These are phyloP conservation scores for Leptinotarsa juncta DNA, from an alignment of 2,888 invertebrate species.

Conservation along the genomic window DNA sequence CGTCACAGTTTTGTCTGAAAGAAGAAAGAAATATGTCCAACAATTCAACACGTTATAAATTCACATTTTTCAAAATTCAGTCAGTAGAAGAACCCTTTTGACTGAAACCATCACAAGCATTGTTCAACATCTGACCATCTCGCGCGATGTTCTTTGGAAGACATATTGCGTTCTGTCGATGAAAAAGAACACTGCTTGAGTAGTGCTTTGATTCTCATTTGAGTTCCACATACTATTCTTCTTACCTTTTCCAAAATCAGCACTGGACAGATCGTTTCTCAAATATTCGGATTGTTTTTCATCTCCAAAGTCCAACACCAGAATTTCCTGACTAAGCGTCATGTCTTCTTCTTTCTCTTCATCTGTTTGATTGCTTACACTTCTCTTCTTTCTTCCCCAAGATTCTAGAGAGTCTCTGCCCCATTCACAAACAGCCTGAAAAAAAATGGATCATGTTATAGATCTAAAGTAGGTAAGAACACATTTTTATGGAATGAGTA, in stretches of 20 bases:
- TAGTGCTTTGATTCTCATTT: too few species aligned
- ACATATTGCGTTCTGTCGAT: too few species aligned
- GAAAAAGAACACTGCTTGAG: too few species aligned
- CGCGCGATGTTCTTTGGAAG: too few species aligned
- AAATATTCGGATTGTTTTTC: conserved; percentile 86
- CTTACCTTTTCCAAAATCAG: conserved; percentile 80
- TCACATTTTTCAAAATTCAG: not conserved
- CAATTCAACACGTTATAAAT: too few species aligned
- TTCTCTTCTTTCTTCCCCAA: conserved; percentile 90
- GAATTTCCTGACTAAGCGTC: conserved; percentile 94
- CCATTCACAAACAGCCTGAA: conserved; percentile 89
- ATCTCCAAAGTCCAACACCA: conserved; percentile 93
- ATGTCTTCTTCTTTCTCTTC: conserved; percentile 83
- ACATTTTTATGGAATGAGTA: too few species aligned
- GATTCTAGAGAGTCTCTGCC: conserved; percentile 91
- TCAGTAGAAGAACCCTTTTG: not conserved
- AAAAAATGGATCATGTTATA: conserved; percentile 50
- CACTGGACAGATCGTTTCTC: conserved; percentile 79
- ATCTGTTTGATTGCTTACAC: conserved; percentile 72
- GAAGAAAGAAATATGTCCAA: conserved; percentile 31
- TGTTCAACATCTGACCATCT: too few species aligned
- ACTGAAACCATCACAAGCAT: too few species aligned
- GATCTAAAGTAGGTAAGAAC: too few species aligned
- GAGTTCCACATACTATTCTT: not conserved
- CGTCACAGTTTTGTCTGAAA: conserved; percentile 88